phyloP scores from a whole-genome alignment of 2,888 invertebrate species.

The Zonitis immaculata region DNA sequence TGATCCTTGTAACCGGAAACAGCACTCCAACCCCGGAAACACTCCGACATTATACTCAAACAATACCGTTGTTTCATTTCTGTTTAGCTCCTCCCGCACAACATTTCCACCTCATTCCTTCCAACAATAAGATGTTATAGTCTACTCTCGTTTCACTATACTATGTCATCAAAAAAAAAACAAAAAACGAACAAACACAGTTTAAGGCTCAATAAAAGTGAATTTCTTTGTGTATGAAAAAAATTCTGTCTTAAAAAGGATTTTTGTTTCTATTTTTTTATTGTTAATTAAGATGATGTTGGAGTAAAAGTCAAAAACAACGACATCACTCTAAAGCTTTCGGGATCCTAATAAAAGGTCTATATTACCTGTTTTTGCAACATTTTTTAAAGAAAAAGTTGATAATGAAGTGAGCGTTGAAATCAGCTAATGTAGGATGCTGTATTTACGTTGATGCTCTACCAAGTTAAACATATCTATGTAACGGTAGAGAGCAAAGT shows the following conservation, averaged over 20 bases:
- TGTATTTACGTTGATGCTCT: not conserved
- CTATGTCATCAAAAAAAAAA: not conserved
- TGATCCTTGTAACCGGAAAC: constrained; percentile 40
- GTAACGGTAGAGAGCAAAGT: not conserved
- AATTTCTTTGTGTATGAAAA: no score
- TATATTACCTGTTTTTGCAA: not conserved
- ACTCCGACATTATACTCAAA: constrained; percentile 35
- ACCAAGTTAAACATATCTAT: no score
- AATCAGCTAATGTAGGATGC: not conserved
- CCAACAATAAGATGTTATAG: not conserved
- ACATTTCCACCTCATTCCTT: not conserved
- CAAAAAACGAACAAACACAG: no score
- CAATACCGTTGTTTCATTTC: constrained; percentile 8
- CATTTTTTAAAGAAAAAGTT: not conserved
- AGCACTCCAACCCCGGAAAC: constrained; percentile 35
- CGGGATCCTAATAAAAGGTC: not conserved
- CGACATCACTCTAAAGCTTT: not conserved
- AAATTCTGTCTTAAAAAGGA: not conserved
- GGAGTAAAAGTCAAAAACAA: not conserved
- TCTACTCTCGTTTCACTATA: not conserved
- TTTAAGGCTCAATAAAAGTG: no score
- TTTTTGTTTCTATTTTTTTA: not conserved
- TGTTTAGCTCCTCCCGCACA: not conserved
- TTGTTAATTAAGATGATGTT: not conserved
- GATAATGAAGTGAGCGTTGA: not conserved